Evolutionary conservation across 2,888 invertebrate species (phyloP), one percentile per base, ranked within the genome.

Genomic region (Leptopilina syphax): DNA sequence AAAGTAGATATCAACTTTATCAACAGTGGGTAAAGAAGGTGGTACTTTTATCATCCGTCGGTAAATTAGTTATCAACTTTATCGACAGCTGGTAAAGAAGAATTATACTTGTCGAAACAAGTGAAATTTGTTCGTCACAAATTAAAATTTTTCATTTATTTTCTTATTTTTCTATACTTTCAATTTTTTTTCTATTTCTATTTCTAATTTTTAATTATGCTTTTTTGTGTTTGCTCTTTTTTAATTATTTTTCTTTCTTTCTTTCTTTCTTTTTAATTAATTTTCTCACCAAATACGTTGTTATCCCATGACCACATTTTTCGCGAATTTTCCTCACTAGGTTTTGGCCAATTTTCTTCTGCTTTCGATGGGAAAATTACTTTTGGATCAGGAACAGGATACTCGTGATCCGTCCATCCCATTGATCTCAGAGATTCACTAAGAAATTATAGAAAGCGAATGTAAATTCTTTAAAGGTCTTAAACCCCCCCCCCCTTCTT

Each of bases 361-460:
- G 76, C 9, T 76, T 80, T 82, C 9, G 80, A 77, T 2, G 84
- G 82, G 67, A 82, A 83, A 77, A 85, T 85, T 27, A 87, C 78
- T 77, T 83, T 84, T 8, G 88, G 86, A 66, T 88, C 87, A 4
- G 87, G 87, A 18, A 86, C 77, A 47, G 81, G 82, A 76, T 81
- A 87, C 34, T 88, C 88, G 6, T 86, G 82, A 10, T 87, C 86
- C 12, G 81, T 24, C 89, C 89, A 89, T 12, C 88, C 88, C 67
- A 85, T 79, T 6, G 86, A 83, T 57, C 83, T 86, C 50, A 87
- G 34, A 77, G 85, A 83, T 73, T 87, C 83, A 12, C 88, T 88
- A 47, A 78, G 80, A 81, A 65, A 34, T 27, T 44, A 0, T 47
- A 79, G 76, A 79, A 76, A 60, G 27, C 18, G 18, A 18, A 18